These are phyloP conservation scores for Tromatobia lineatoria DNA, from an alignment of 2,888 invertebrate genomes.

Conservation along the genomic window DNA sequence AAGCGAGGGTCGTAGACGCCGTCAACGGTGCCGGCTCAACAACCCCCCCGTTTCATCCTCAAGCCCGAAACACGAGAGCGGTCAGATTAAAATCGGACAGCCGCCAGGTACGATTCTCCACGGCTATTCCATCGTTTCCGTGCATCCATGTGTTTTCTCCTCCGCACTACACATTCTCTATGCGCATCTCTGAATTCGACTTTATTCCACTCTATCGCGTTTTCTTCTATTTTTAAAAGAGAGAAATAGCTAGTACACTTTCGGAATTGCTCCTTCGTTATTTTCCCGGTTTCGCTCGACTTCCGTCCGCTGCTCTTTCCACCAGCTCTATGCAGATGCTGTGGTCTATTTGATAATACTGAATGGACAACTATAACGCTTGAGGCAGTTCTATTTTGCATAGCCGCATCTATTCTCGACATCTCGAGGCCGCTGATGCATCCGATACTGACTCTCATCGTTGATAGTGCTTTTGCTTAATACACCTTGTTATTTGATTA, in stretches of 20 bases:
- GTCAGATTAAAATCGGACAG: constrained; percentile 56
- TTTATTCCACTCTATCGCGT: constrained; percentile 21
- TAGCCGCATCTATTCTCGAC: constrained; percentile 74
- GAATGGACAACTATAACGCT: background rate
- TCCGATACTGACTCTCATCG: background rate
- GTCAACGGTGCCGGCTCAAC: constrained; percentile 20
- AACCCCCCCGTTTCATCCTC: constrained; percentile 29
- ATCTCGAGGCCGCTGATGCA: constrained; percentile 31
- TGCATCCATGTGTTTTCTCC: background rate
- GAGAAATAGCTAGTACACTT: constrained; percentile 17
- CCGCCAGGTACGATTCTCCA: constrained; percentile 49
- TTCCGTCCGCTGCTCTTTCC: constrained; percentile 15
- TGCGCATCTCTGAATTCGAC: background rate
- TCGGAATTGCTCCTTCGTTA: constrained; percentile 34
- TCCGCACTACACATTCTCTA: background rate
- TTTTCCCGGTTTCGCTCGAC: constrained; percentile 31
- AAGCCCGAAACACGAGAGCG: constrained; percentile 39
- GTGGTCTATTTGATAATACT: background rate
- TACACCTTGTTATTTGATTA: background rate
- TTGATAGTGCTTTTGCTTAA: background rate
- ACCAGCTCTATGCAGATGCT: background rate
- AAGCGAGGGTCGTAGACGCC: constrained; percentile 30
- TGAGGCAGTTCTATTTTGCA: constrained; percentile 76
- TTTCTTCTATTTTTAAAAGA: constrained; percentile 22
- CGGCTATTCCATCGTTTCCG: constrained; percentile 30